Evolutionary conservation across 2,113 vertebrate genomes (phyloP), one percentile per base, ranked within the genome.

Genomic region (Lepus europaeus): DNA sequence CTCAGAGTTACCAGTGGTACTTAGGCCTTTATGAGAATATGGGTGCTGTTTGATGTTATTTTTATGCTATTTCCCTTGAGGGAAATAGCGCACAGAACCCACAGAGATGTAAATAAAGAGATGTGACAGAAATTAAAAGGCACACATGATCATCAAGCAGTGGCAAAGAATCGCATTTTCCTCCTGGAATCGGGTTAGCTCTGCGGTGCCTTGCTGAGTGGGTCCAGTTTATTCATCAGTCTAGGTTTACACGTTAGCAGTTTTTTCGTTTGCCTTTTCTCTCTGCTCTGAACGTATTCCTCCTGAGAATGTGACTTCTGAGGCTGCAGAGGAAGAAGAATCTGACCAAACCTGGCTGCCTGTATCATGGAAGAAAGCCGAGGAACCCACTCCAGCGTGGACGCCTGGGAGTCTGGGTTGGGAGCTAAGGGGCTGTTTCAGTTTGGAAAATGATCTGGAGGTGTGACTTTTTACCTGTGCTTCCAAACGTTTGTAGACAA

Each of bases 291-390:
- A 81, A 70, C 5, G 66, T 23, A 64, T 70, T 76, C 66, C 31
- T 88, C 51, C 20, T 10, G 14, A 84, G 79, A 79, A 83, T 88
- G 72, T 45, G 19, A 31, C 94, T 78, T 89, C 36, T 56, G 72
- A 81, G 49, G 13, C 59, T 14, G 10, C 29, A 78, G 82, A 81
- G 84, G 87, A 81, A 51, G 1, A 63, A 81, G 14, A n/a, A 13
- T 36, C 51, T 56, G 79, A 45, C 9, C 3, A 5, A 70, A 6
- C 16, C 17, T 14, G 25, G 33, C 39, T 29, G 86, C 66, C 49
- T 79, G 45, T 23, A 70, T 74, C 49, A 25, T 19, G 0, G 1
- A 17, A 19, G 93, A 78, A 9, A 53, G 45, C 0, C 74, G 51
- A 79, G 17, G 27, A 73, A 27, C 6, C 84, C 33, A 2, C 5